Evolutionary conservation across 2,113 vertebrate genomes (phyloP), one percentile per base, ranked within the genome.

Genomic region (Cichladusa arquata): DNA sequence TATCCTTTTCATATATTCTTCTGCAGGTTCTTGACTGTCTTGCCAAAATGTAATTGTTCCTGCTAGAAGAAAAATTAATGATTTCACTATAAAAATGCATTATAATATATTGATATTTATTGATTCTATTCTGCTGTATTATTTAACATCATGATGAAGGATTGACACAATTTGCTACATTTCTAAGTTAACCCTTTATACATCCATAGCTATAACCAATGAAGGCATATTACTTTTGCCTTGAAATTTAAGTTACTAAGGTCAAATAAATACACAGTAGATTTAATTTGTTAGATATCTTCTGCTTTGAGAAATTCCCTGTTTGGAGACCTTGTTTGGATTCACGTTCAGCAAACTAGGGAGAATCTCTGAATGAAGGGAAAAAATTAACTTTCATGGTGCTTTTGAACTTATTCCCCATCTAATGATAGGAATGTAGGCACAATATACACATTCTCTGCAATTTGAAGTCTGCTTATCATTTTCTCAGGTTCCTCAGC

Each of bases 31-130:
- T 80, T 84, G 34, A 3, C 48, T 82, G 6, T 57, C 40, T n/a
- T 82, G 23, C 15, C 58, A 82, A 94, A 95, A 94, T 87, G 48
- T 91, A 95, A 96, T 67, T 74, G 31, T 78, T 76, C 26, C 58
- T 67, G 19, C 93, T 79, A 67, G 58, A 94, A 79, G 31, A 76
- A 91, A 96, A 95, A 82, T 10, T 73, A 94, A 91, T 86, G 2
- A 85, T 96, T 96, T 96, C 69, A 56, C 28, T 61, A 31, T 54
- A 92, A 91, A 93, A 95, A 61, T 71, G 20, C 33, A 94, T 80
- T 91, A 25, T 85, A 94, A 57, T 81, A 67, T 92, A 94, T 86
- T 87, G 83, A 88, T 94, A 95, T 80, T 29, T 92, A 95, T 87
- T 73, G 76, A 91, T 95, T 96, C 54, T 81, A 83, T 64, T 78